Evolutionary conservation across 2,888 invertebrate genomes (phyloP).

Genomic region (Nipponacmea schrenckii): DNA sequence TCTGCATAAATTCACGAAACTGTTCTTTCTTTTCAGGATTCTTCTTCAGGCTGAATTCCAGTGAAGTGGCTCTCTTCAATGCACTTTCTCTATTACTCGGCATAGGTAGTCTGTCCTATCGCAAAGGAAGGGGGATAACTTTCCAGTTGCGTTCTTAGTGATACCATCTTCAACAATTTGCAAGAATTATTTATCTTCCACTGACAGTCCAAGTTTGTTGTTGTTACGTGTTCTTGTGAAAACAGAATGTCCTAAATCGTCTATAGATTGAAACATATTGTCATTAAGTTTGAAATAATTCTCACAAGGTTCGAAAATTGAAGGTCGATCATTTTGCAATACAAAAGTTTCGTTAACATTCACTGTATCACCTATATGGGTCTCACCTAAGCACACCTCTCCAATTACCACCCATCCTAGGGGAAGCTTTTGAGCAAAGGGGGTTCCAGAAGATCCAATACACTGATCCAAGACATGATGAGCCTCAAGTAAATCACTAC

Average conservation of each 20-base stretch:
- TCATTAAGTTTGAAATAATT: background rate
- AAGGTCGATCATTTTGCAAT: background rate
- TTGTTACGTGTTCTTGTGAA: background rate
- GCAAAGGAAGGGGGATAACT: slow-evolving; percentile 9
- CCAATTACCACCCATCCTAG: slow-evolving; percentile 2
- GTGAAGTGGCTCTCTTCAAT: background rate
- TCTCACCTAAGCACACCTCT: background rate
- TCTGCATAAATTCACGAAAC: slow-evolving; percentile 10
- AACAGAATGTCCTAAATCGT: too few species aligned
- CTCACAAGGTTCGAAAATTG: slow-evolving; percentile 1
- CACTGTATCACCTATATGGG: background rate
- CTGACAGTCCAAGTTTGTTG: background rate
- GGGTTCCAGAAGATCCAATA: background rate
- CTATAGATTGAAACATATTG: background rate
- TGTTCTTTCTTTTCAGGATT: slow-evolving; percentile 8
- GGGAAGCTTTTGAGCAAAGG: background rate
- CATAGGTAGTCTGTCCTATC: background rate
- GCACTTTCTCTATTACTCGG: slow-evolving; percentile 15
- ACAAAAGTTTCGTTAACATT: background rate
- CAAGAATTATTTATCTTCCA: background rate
- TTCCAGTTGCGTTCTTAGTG: background rate
- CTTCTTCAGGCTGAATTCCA: slow-evolving; percentile 7
- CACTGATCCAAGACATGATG: background rate
- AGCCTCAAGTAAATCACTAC: background rate
- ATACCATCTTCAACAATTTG: background rate